Percentiles rank a stretch among this genome's conserved stretches.
These are phyloP conservation scores for Anodontia alba DNA, from an alignment of 2,888 invertebrate genomes.

Conservation along the genomic window DNA sequence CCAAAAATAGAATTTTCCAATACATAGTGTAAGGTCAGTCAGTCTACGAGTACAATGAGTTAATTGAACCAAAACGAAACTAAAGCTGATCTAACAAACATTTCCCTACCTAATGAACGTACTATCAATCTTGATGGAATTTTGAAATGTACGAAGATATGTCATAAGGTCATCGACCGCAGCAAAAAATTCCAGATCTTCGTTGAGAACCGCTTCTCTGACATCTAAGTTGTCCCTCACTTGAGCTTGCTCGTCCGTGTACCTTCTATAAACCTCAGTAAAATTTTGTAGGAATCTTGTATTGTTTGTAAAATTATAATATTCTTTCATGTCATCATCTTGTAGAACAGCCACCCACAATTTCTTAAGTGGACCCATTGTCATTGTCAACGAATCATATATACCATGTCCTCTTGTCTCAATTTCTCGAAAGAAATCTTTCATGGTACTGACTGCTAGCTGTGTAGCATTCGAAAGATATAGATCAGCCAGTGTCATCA, in stretches of 20 bases:
- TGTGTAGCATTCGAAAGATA: conserved; percentile 59
- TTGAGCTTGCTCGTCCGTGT: not conserved
- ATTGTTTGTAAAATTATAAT: conserved; percentile 66
- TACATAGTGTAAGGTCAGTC: too few species aligned
- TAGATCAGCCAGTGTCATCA: conserved; percentile 55
- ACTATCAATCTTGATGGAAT: conserved; percentile 63
- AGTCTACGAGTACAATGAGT: too few species aligned
- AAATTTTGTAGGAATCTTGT: conserved; percentile 55
- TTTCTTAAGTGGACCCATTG: conserved; percentile 41
- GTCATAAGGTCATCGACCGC: conserved; percentile 57
- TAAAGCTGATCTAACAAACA: too few species aligned
- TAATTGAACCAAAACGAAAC: too few species aligned
- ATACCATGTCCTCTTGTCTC: conserved; percentile 71
- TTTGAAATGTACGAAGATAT: conserved; percentile 55
- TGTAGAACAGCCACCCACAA: conserved; percentile 71
- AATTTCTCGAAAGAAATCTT: conserved; percentile 70
- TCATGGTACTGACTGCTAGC: conserved; percentile 53
- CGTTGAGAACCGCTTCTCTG: conserved; percentile 56
- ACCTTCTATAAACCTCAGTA: conserved; percentile 32
- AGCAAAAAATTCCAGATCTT: conserved; percentile 65
- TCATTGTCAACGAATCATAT: conserved; percentile 65
- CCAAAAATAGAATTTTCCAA: too few species aligned
- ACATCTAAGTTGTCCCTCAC: conserved; percentile 52
- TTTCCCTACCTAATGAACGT: conserved; percentile 70
- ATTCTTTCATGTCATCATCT: conserved; percentile 69